Evolutionary conservation across 2,888 invertebrate species (phyloP).

Genomic region (Ornithoptera alexandrae): DNA sequence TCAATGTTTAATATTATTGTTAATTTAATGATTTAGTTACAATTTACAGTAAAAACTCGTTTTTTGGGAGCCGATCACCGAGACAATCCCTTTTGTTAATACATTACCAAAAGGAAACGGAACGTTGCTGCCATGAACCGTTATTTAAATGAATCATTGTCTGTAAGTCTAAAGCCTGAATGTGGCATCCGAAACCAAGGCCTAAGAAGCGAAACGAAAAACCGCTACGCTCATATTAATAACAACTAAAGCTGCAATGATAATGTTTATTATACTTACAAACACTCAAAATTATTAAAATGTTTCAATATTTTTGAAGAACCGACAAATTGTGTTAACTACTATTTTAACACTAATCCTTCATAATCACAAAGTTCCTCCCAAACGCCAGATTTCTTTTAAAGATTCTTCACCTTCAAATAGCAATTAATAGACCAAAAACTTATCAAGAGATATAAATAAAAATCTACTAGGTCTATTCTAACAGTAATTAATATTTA

Average conservation of each 20-base stretch:
- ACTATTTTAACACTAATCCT: too few relatives aligned
- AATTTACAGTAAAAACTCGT: neutral
- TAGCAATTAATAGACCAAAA: too few relatives aligned
- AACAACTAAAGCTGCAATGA: neutral
- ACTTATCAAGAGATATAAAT: too few relatives aligned
- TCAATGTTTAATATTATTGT: too few relatives aligned
- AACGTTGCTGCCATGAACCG: constrained; percentile 23
- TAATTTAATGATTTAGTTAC: too few relatives aligned
- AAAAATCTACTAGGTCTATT: too few relatives aligned
- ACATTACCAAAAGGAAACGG: constrained; percentile 14
- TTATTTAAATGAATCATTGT: constrained; percentile 29
- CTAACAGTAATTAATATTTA: too few relatives aligned
- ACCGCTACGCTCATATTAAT: neutral
- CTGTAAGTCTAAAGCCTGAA: constrained; percentile 24
- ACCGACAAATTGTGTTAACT: too few relatives aligned
- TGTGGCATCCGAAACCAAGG: constrained; percentile 11
- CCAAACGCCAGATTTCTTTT: too few relatives aligned
- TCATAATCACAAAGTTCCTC: too few relatives aligned
- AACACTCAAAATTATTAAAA: neutral
- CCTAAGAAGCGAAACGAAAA: constrained; percentile 5
- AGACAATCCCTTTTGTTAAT: constrained; percentile 23
- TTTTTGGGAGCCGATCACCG: neutral
- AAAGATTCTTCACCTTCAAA: too few relatives aligned
- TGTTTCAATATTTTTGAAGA: too few relatives aligned
- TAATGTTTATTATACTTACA: neutral